Evolutionary conservation across 1,140 invertebrate genomes (phyloP).

Genomic region (Hyposmocoma kahamanoa): DNA sequence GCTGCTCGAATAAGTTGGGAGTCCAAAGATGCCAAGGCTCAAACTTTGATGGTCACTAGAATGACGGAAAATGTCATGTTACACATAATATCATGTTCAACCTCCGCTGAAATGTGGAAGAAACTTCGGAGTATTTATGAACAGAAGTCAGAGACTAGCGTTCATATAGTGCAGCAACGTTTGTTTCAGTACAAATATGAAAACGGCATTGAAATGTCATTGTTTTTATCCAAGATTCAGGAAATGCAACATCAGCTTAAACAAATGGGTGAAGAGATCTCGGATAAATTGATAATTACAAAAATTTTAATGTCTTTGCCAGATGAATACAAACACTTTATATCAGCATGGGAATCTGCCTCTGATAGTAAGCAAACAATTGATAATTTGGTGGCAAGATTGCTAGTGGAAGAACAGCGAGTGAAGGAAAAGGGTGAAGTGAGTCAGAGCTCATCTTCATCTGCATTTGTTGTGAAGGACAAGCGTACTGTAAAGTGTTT

Average conservation of each 20-base stretch:
- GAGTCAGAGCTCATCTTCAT: slow-evolving; percentile 5
- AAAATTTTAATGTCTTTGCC: slow-evolving; percentile 40
- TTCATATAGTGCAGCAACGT: slow-evolving; percentile 1
- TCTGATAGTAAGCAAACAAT: slow-evolving; percentile 29
- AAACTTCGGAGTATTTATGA: not conserved
- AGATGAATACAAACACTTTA: slow-evolving; percentile 24
- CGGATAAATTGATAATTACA: slow-evolving; percentile 30
- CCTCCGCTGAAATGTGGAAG: not conserved
- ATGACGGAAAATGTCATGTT: no score
- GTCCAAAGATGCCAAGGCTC: not conserved
- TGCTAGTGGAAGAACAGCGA: slow-evolving; percentile 40
- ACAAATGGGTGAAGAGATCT: slow-evolving; percentile 25
- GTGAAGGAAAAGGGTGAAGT: slow-evolving; percentile 17
- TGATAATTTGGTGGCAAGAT: slow-evolving; percentile 30
- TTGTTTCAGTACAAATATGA: slow-evolving; percentile 1
- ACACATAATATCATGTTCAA: no score
- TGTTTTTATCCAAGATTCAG: slow-evolving; percentile 26
- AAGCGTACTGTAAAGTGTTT: slow-evolving; percentile 22
- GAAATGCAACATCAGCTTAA: slow-evolving; percentile 28
- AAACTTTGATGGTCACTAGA: not conserved
- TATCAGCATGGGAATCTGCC: slow-evolving; percentile 30
- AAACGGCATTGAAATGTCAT: slow-evolving; percentile 9
- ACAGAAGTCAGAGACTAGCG: not conserved
- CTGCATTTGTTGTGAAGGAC: slow-evolving; percentile 18
- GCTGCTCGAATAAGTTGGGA: not conserved